Base-by-base conservation (phyloP, 2,888 invertebrate genomes). In the Tineola bisselliella region DNA sequence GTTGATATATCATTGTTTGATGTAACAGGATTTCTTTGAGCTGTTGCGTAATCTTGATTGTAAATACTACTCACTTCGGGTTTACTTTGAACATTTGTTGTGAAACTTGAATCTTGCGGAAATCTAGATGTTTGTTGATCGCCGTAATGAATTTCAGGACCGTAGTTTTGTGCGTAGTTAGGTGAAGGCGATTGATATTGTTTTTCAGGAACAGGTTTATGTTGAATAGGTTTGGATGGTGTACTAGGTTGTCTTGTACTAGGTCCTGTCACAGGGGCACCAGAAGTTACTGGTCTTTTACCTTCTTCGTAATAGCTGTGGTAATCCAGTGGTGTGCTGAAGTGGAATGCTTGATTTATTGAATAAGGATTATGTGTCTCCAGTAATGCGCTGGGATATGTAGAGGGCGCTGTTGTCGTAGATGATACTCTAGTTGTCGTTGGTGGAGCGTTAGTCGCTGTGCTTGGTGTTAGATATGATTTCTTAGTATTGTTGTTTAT, bases 321-420 rank as follows among this genome's bases (percentile, higher is more conserved):
- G 64, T 86, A 83, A 63, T 86, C 87, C 62, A 84, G 69, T 38
- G 87, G 86, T 60, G 86, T 86, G 66, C 82, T 87, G 63, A 83
- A 83, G 66, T 84, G 83, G 72, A 87, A 87, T 0, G 84, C 87
- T 66, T 87, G 87, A 65, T 87, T 88, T 61, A 87, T 87, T 0
- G 84, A 84, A 65, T 83, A 87, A 0, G 88, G 87, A 65, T 87
- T 87, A 62, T 87, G 87, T 11, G 87, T 87, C 67, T 87, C 86
- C 13, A 87, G 66, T 59, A 87, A 66, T 63, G 80, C 82, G 64
- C 73, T 83, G 0, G 86, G 74, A 63, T 82, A 77, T 10, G 84
- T 81, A 2, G 83, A 77, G 30, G 79, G 72, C 48, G 72, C 67
- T 31, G 52, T 62, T 15, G 62, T 33, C 18, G 62, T n/a, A 25